Evolutionary conservation across 2,113 vertebrate species (phyloP).

Genomic region (Synchiropus splendidus): DNA sequence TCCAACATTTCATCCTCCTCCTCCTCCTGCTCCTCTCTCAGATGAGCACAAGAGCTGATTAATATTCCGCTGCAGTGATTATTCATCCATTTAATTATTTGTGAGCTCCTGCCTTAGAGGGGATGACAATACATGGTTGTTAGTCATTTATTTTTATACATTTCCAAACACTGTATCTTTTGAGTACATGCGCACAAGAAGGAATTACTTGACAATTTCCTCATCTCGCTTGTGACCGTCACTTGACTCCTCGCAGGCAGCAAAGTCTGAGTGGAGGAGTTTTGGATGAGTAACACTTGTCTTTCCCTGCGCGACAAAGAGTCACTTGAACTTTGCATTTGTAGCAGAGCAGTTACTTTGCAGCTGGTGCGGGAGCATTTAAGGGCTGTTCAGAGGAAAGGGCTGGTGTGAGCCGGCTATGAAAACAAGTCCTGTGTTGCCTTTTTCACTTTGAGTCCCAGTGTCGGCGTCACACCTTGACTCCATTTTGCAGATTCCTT

Average conservation of each 20-base stretch:
- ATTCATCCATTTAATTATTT: slow-evolving; percentile 43
- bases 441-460: too few relatives aligned
- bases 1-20: slow-evolving; percentile 1
- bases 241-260: slow-evolving; percentile 7
- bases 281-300: slow-evolving; percentile 19
- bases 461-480: too few relatives aligned
- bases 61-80: slow-evolving; percentile 41
- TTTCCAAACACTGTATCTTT: too few relatives aligned
- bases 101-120: slow-evolving; percentile 21
- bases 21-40: slow-evolving; percentile 13
- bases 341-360: slow-evolving; percentile 7
- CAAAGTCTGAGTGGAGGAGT: slow-evolving; percentile 6
- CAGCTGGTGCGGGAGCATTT: slow-evolving; percentile 1
- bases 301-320: too few relatives aligned
- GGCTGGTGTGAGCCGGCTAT: too few relatives aligned
- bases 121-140: slow-evolving; percentile 25
- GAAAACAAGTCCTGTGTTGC: too few relatives aligned
- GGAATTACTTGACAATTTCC: too few relatives aligned
- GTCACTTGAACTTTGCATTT: slow-evolving; percentile 20
- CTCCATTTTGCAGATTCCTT: too few relatives aligned
- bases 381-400: slow-evolving; percentile 3
- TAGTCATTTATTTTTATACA: slow-evolving; percentile 8
- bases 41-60: slow-evolving; percentile 47
- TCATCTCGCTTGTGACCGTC: background rate
- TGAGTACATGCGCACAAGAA: too few relatives aligned